These are phyloP conservation scores for Entomobrya multifasciata DNA, from an alignment of 2,888 invertebrate species.

Conservation along the genomic window DNA sequence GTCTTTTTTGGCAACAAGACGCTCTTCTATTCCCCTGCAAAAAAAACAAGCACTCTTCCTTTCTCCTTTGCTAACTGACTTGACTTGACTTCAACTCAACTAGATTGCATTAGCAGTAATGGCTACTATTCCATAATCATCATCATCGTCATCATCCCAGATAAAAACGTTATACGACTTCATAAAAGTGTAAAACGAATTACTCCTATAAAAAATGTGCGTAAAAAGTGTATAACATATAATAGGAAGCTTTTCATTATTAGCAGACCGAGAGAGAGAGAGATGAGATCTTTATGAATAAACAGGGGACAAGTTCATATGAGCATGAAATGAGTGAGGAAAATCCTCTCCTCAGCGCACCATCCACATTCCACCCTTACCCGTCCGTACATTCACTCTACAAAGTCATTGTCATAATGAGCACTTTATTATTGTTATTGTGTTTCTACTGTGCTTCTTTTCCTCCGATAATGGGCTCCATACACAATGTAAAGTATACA, in stretches of 20 bases:
- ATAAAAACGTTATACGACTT: conserved; percentile 45
- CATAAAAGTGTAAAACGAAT: conserved; percentile 56
- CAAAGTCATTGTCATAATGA: conserved; percentile 57
- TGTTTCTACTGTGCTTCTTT: no score
- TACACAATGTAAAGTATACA: not conserved
- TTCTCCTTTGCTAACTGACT: not conserved
- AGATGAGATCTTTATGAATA: not conserved
- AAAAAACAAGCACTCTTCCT: not conserved
- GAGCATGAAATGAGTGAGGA: conserved; percentile 57
- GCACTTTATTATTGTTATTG: conserved; percentile 70
- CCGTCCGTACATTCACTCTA: no score
- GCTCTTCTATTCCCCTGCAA: no score
- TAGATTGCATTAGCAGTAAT: conserved; percentile 55
- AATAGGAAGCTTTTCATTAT: no score
- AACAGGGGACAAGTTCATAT: conserved; percentile 49
- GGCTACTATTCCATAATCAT: conserved; percentile 35
- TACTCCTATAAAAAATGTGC: conserved; percentile 1
- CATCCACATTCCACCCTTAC: no score
- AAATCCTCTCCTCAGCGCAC: not conserved
- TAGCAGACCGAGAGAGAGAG: no score
- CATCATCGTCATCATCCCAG: not conserved
- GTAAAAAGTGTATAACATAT: conserved; percentile 21
- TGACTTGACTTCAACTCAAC: no score
- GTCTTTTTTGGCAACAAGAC: not conserved
- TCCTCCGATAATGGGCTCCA: not conserved